Evolutionary conservation across 2,797 vertebrate genomes (phyloP), one percentile per base, ranked within the genome.

Genomic region (Nyctibius grandis): DNA sequence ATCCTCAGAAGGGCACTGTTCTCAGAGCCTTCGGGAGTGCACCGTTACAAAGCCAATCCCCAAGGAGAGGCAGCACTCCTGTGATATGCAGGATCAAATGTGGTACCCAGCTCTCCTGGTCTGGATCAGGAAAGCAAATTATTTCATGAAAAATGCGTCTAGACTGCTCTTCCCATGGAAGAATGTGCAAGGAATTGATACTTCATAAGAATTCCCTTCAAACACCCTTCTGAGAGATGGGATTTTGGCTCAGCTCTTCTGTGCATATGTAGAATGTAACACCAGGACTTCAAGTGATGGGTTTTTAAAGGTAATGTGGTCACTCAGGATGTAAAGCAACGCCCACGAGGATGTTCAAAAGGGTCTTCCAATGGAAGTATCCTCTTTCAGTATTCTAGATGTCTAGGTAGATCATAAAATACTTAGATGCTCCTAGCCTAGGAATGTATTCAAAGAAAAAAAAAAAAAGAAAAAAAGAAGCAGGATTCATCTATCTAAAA

Each of bases 181-280:
- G 9, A 65, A 51, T 0, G 1, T 12, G 9, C 34, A 48, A 51
- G 45, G 53, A 65, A n/a, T 5, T 4, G 16, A 33, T 25, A 48
- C 3, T 29, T 50, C 15, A 5, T 31, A 44, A 40, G 28, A 59
- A 83, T 85, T 76, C 13, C 44, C 51, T 81, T 63, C 23, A 34
- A 76, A 75, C 0, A 0, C 7, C 50, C 4, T 50, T 38, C 59
- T 56, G 44, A 74, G 44, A 31, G 1, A 29, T 0, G 3, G 10
- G 19, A 25, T 14, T 74, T 72, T 67, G 38, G 2, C 42, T 65
- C 26, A 56, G 0, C 12, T 69, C 6, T 42, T 59, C 20, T 4
- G 4, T 33, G 38, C 4, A 5, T 3, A 10, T 1, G 3, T 28
- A 64, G 36, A 78, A 60, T 25, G 45, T 14, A 64, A 31, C 21